phyloP scores from a whole-genome alignment of 1,140 invertebrate genomes.

The Nephila pilipes region DNA sequence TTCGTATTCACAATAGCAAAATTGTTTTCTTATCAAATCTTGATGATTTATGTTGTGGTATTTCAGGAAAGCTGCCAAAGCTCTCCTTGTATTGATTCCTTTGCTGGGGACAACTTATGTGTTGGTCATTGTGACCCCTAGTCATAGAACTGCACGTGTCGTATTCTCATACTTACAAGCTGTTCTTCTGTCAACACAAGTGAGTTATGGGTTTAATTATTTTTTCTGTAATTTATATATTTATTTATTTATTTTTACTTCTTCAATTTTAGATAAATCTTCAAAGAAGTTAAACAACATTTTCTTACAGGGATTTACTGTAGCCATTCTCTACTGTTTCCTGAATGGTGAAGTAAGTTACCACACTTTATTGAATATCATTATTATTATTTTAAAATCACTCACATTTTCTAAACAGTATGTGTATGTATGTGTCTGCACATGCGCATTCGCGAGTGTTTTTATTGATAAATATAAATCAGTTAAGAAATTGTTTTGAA shows the following conservation, averaged over 20 bases:
- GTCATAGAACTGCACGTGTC: slow-evolving; percentile 73
- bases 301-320: slow-evolving; percentile 88
- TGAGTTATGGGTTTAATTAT: neutral
- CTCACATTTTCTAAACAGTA: no score
- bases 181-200: slow-evolving; percentile 80
- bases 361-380: no score
- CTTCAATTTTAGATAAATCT: no score
- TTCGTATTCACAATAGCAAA: neutral
- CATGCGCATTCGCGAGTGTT: no score
- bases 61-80: slow-evolving; percentile 90
- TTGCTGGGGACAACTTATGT: slow-evolving; percentile 94
- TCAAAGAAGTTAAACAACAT: neutral
- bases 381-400: no score
- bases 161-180: slow-evolving; percentile 77
- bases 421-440: no score
- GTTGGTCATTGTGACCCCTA: slow-evolving; percentile 88
- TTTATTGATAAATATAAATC: no score
- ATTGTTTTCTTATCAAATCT: neutral
- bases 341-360: slow-evolving; percentile 90
- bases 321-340: slow-evolving; percentile 92
- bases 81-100: slow-evolving; percentile 92
- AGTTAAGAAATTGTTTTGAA: no score
- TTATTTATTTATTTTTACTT: neutral
- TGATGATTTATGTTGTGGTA: neutral
- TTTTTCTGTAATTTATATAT: neutral